Evolutionary conservation across 1,140 invertebrate genomes (phyloP), one percentile per base, ranked within the genome.

Genomic region (Holcopasites calliopsidis): DNA sequence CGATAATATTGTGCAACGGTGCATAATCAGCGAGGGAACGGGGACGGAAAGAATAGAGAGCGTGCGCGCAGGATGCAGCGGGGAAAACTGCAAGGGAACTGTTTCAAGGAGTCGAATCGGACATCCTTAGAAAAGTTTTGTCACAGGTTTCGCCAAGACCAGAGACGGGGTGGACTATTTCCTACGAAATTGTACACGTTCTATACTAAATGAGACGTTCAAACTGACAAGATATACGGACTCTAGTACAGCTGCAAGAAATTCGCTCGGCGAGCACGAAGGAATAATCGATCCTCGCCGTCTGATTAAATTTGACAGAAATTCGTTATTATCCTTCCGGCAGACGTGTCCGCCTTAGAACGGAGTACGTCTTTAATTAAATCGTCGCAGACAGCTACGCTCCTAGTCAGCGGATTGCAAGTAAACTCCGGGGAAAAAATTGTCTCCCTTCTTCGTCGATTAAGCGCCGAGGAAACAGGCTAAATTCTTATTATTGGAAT

Each of bases 91-190:
- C 23, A 28, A 58, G 55, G 21, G 42, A 42, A 42, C 26, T 23
- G 60, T 64, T 42, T 65, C 70, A 65, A 73, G 60, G 70, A 33
- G 58, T 73, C 23, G 58, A 52, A 62, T 52, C 49, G 49, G 60
- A 35, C 60, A 73, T 73, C 49, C 44, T 42, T 31, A 13, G 47
- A 62, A 54, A 73, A 73, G 28, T 55, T 69, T 55, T 21, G 26
- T 44, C 65, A 42, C 18, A 11, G 61, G 13, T 6, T 65, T 3
- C 11, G 18, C 31, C 26, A 54, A 23, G 58, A 44, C 16, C 7
- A 23, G 8, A 6, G 35, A 33, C 47, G 5, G 11, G 16, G 35
- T 23, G 11, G 10, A 7, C 57, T 33, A 60, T 21, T n/a, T n/a
- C n/a, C n/a, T n/a, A n/a, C n/a, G n/a, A n/a, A n/a, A n/a, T n/a